A percentile compares a stretch with the other conserved stretches of the same genome.
These are phyloP conservation scores for Nesoenas mayeri DNA, from an alignment of 2,113 vertebrate genomes.

Conservation along the genomic window DNA sequence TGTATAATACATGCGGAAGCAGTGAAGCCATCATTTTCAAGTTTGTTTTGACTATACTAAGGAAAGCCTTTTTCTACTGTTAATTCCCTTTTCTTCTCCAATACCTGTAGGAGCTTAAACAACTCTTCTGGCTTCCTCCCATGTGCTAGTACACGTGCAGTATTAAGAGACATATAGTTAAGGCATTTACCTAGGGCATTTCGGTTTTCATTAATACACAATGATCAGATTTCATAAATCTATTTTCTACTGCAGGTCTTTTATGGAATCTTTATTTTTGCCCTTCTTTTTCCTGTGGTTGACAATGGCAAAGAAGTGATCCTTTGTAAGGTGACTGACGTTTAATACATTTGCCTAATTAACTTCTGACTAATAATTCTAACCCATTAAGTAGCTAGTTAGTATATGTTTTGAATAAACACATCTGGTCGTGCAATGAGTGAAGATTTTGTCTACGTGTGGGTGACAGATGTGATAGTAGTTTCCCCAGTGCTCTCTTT, in stretches of 20 bases:
- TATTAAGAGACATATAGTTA: not conserved
- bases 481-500: slow-evolving; percentile 77
- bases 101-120: not conserved
- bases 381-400: slow-evolving; percentile 92
- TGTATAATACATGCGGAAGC: not conserved
- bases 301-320: not conserved
- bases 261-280: not conserved
- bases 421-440: slow-evolving; percentile 85
- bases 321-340: slow-evolving; percentile 68
- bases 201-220: fast-evolving
- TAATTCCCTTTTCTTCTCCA: not conserved
- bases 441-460: slow-evolving; percentile 60
- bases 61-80: not conserved
- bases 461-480: slow-evolving; percentile 89
- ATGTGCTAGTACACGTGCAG: not conserved
- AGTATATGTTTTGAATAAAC: slow-evolving; percentile 83
- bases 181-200: not conserved
- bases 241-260: not conserved
- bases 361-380: slow-evolving; percentile 84
- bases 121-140: not conserved
- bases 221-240: not conserved
- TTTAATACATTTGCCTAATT: slow-evolving; percentile 85
- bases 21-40: not conserved
- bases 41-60: not conserved
- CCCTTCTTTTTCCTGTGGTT: not conserved